Evolutionary conservation across 2,113 vertebrate species (phyloP).

Genomic region (Cyprinus carpio): DNA sequence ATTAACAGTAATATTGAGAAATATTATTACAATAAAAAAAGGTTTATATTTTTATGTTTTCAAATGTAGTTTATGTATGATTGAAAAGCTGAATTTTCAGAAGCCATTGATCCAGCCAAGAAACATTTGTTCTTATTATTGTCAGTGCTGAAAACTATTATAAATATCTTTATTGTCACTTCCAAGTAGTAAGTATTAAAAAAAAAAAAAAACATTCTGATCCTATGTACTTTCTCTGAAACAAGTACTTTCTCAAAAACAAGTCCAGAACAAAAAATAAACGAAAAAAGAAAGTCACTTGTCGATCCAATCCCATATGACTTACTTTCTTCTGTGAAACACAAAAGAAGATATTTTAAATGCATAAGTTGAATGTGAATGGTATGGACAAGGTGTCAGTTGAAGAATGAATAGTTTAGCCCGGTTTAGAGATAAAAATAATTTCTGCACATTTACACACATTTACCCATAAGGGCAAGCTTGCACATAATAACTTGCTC

Average conservation of each 20-base stretch:
- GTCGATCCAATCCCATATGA: neutral
- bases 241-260: no score
- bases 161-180: neutral
- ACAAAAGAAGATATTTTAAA: neutral
- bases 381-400: no score
- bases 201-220: neutral
- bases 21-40: no score
- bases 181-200: neutral
- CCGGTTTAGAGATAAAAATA: neutral
- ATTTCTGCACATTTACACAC: neutral
- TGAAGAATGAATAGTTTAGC: neutral
- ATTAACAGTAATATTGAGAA: neutral
- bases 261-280: no score
- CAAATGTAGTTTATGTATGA: no score
- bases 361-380: neutral
- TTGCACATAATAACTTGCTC: constrained; percentile 2
- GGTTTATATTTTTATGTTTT: no score
- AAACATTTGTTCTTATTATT: neutral
- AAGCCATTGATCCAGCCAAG: neutral
- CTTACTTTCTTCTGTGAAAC: neutral
- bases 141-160: neutral
- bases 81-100: no score
- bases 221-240: neutral
- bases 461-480: neutral
- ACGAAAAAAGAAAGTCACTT: no score